Conservation (phyloP, 1,140 invertebrate species). For the Pteromalus puparum region DNA sequence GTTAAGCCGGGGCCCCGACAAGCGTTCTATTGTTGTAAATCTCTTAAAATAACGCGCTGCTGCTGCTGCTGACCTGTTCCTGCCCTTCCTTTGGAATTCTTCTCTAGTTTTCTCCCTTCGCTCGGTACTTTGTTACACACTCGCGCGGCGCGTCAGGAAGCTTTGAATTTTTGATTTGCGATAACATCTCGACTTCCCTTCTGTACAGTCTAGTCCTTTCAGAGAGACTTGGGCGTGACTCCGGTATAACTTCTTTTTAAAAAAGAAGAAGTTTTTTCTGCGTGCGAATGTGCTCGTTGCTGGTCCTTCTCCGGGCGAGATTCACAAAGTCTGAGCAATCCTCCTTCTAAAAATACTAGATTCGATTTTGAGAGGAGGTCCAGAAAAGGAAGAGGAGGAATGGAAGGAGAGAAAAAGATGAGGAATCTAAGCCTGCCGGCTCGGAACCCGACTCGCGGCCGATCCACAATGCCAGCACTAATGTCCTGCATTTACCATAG, state of each 20-base stretch:
- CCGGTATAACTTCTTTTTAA: too few relatives aligned
- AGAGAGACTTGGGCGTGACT: too few relatives aligned
- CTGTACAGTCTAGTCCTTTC: background rate
- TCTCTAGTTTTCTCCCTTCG: constrained; percentile 14
- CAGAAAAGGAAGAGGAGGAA: constrained; percentile 30
- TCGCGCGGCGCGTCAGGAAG: constrained; percentile 13
- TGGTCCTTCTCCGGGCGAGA: too few relatives aligned
- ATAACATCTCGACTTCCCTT: constrained; percentile 52
- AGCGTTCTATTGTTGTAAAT: constrained; percentile 60
- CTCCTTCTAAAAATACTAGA: background rate
- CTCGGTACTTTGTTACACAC: constrained; percentile 31
- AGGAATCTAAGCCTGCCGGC: background rate
- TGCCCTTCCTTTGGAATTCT: constrained; percentile 42
- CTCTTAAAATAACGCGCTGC: constrained; percentile 63
- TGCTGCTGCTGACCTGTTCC: constrained; percentile 56
- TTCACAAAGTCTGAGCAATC: too few relatives aligned
- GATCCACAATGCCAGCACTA: constrained; percentile 69
- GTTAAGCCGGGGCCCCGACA: constrained; percentile 50
- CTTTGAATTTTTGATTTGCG: constrained; percentile 60
- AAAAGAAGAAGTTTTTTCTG: too few relatives aligned
- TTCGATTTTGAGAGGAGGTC: background rate
- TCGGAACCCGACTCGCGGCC: constrained; percentile 50
- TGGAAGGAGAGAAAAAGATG: background rate
- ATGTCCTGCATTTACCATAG: constrained; percentile 67
- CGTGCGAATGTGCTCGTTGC: too few relatives aligned